Evolutionary conservation across 92 coral and sea anemone species (phyloP).

Genomic region (Micromussa lordhowensis): DNA sequence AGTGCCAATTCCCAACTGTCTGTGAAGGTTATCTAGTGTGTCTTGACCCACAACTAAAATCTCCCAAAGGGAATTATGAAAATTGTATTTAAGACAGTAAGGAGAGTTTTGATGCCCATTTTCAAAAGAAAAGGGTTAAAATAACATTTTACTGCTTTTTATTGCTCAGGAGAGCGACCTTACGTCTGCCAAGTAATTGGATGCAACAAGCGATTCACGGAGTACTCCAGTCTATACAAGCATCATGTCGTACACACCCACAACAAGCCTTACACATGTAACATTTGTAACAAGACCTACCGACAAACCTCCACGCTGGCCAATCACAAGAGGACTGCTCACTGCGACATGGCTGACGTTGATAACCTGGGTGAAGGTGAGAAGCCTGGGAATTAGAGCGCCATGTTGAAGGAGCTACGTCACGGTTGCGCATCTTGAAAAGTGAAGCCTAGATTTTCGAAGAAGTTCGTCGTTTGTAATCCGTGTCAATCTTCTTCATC

Average conservation of each 20-base stretch:
- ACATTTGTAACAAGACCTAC: constrained; percentile 95
- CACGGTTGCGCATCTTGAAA: too few species aligned
- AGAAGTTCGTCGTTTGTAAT: too few species aligned
- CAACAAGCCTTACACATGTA: constrained; percentile 98
- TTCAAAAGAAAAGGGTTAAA: too few species aligned
- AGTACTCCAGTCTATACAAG: constrained; percentile 96
- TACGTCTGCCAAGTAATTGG: constrained; percentile 97
- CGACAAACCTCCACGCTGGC: constrained; percentile 99
- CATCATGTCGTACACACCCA: constrained; percentile 99
- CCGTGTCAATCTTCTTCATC: too few species aligned
- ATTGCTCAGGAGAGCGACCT: constrained; percentile 88
- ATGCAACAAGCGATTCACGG: constrained; percentile 97
- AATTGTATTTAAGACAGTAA: background rate
- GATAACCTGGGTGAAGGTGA: constrained; percentile 70
- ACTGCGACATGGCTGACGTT: constrained; percentile 85
- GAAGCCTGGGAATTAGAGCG: background rate
- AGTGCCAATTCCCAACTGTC: background rate
- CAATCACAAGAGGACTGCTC: constrained; percentile 97
- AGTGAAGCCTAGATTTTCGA: too few species aligned
- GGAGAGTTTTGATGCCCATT: background rate
- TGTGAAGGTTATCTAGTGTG: background rate
- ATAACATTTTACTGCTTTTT: background rate
- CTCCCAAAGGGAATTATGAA: background rate
- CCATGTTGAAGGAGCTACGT: too few species aligned
- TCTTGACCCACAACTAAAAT: background rate